Base-by-base conservation (phyloP, 2,797 vertebrate species). In the Hyperoplus immaculatus region DNA sequence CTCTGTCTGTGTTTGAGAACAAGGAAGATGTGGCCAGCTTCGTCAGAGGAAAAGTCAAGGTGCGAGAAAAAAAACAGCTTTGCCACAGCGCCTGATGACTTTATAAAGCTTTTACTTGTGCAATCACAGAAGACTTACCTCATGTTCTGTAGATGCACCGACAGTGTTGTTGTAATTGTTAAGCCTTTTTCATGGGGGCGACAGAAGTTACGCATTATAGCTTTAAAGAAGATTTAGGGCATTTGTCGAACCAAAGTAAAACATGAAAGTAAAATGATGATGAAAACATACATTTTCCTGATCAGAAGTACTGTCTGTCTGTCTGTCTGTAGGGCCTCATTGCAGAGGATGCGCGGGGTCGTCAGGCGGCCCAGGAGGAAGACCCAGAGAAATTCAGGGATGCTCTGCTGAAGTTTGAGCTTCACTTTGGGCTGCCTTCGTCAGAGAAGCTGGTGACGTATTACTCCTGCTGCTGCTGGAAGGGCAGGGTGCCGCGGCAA, bases 401-500 rank as follows among this genome's bases (percentile, higher is more conserved):
- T 81, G 97, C 95, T 0, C 89, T 97, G 86, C 95, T 95, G 80
- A 98, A 97, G 88, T 99, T 99, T 41, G 96, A 97, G 89, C 94
- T 96, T 85, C 96, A 97, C 70, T 99, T 99, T 67, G 95, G 95
- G 80, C 97, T 99, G 71, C 98, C 98, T 0, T 83, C 96, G 1
- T 94, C 95, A 0, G 98, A 99, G 94, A 98, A 97, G 77, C 88
- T 99, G 92, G 95, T 99, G 86, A 97, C 96, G 0, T 97, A 94
- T 91, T 97, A 96, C 88, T 97, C 98, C 2, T 99, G 98, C 94
- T 98, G 98, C 94, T 99, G 97, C 89, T 99, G 98, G 98, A 99
- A 98, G 92, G 97, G 97, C 56, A 95, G 94, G 42, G 97, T 99
- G 75, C 98, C 98, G 41, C 97, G 98, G 10, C 98, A 99, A 90